These are phyloP conservation scores for Ectemnius continuus DNA, from an alignment of 2,888 invertebrate species.

Conservation along the genomic window DNA sequence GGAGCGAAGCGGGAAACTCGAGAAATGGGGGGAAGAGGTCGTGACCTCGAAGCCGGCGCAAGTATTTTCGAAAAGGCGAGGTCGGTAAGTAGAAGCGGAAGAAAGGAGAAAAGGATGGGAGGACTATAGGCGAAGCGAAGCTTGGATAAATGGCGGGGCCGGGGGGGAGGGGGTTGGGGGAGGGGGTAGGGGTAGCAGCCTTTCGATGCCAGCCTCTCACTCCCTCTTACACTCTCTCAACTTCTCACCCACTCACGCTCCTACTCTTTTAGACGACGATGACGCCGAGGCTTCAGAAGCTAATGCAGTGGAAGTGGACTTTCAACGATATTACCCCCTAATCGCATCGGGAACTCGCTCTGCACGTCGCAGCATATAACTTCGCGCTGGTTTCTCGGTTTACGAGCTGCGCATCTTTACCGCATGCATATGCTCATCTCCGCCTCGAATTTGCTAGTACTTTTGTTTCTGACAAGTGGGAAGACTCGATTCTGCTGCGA, in stretches of 20 bases:
- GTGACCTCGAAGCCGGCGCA: background rate
- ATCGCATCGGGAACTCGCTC: slow-evolving; percentile 60
- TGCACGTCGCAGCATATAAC: slow-evolving; percentile 53
- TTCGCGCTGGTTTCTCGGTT: slow-evolving; percentile 44
- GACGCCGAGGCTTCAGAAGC: slow-evolving; percentile 37
- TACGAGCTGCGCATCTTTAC: slow-evolving; percentile 15
- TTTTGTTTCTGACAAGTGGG: no score
- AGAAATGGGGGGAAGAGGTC: background rate
- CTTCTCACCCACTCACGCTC: background rate
- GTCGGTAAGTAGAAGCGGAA: background rate
- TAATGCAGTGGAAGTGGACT: slow-evolving; percentile 69
- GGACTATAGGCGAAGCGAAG: background rate
- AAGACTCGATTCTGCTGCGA: no score
- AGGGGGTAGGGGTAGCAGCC: slow-evolving; percentile 1
- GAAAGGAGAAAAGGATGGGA: background rate
- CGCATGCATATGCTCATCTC: no score
- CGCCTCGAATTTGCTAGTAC: no score
- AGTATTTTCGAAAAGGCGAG: background rate
- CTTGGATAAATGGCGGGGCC: background rate
- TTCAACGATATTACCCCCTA: slow-evolving; percentile 68
- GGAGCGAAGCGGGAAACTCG: background rate
- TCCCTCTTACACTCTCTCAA: slow-evolving; percentile 25
- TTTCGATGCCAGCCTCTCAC: slow-evolving; percentile 8
- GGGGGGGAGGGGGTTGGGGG: no score
- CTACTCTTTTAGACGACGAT: slow-evolving; percentile 1